These are phyloP conservation scores for Ormyrus rosae DNA, from an alignment of 2,888 invertebrate genomes.

Conservation along the genomic window DNA sequence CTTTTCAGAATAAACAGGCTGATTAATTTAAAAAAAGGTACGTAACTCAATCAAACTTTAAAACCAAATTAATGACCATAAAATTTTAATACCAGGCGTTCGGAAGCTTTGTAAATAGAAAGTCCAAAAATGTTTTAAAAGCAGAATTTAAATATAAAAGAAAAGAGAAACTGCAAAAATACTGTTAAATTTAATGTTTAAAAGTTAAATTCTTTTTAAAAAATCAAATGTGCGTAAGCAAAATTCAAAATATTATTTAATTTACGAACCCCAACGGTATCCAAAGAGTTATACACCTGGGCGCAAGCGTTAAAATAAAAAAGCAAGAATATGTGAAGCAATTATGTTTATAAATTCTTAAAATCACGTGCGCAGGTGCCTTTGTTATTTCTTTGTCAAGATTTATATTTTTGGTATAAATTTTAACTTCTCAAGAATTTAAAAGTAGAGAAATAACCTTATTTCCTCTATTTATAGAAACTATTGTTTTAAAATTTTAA, in stretches of 20 bases:
- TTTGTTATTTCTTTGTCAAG: constrained; percentile 26
- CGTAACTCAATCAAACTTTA: not conserved
- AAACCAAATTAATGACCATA: not conserved
- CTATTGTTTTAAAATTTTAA: constrained; percentile 13
- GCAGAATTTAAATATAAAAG: not conserved
- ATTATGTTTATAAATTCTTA: constrained; percentile 43
- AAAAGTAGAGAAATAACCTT: constrained; percentile 14
- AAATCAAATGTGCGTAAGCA: constrained; percentile 6
- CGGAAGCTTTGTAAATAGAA: no score
- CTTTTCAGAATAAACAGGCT: no score
- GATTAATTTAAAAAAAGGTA: constrained; percentile 10
- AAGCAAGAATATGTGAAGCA: constrained; percentile 57
- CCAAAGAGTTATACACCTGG: constrained; percentile 68
- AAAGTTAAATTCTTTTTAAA: not conserved
- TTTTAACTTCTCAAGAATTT: constrained; percentile 28
- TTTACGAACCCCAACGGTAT: constrained; percentile 66
- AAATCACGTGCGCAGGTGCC: constrained; percentile 61
- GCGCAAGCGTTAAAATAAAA: constrained; percentile 64
- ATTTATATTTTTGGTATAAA: no score
- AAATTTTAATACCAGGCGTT: no score
- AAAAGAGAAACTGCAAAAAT: not conserved
- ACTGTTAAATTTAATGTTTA: not conserved
- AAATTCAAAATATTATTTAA: not conserved
- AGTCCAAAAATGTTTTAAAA: not conserved
- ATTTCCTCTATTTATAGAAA: constrained; percentile 1